These are phyloP conservation scores for Dione juno DNA, from an alignment of 2,888 invertebrate species.

Conservation along the genomic window DNA sequence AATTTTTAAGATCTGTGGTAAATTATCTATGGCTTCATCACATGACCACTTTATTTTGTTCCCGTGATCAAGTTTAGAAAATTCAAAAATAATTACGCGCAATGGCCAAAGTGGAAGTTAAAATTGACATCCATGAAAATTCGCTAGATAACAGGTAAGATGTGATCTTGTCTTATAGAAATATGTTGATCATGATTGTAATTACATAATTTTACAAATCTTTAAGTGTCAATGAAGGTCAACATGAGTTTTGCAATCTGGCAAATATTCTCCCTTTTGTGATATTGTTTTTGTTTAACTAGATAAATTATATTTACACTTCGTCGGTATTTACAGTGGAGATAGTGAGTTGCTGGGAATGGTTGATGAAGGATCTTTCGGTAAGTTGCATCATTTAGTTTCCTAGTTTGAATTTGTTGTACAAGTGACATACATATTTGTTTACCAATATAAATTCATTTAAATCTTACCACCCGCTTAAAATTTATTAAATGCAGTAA, in stretches of 20 bases:
- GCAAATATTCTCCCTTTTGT: conserved; percentile 55
- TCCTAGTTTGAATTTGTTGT: conserved; percentile 7
- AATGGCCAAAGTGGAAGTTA: conserved; percentile 82
- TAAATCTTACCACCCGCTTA: conserved; percentile 17
- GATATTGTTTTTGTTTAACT: conserved; percentile 49
- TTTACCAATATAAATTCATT: conserved; percentile 45
- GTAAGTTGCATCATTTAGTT: conserved; percentile 56
- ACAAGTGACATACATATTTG: conserved; percentile 43
- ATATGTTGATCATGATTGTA: conserved; percentile 46
- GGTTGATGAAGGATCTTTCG: conserved; percentile 73
- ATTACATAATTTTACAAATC: conserved; percentile 70
- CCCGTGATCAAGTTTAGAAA: conserved; percentile 88
- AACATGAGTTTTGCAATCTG: conserved; percentile 72
- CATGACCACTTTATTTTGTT: conserved; percentile 88
- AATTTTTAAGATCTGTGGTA: conserved; percentile 44
- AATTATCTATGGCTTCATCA: conserved; percentile 78
- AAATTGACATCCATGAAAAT: conserved; percentile 85
- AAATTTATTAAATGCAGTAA: background rate
- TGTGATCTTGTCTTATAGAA: conserved; percentile 42
- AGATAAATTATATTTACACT: conserved; percentile 45
- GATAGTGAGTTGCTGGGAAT: conserved; percentile 77
- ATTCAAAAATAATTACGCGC: conserved; percentile 85
- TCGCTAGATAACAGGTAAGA: conserved; percentile 85
- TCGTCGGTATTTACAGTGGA: conserved; percentile 65
- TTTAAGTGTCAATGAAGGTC: conserved; percentile 71